Evolutionary conservation across 2,888 invertebrate species (phyloP), one percentile per base, ranked within the genome.

Genomic region (Ophonus ardosiacus): DNA sequence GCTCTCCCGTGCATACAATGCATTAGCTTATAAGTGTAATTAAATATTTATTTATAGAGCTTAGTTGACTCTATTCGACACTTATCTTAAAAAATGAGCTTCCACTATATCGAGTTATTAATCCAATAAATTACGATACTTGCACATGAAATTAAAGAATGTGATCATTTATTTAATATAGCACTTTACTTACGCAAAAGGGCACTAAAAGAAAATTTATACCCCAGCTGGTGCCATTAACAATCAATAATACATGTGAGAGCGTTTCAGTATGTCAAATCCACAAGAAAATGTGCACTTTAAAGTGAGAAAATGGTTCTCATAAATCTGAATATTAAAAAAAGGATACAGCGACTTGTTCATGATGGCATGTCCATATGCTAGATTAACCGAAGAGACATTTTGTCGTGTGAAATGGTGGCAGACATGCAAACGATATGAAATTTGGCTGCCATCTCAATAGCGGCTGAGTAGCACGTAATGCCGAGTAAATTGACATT

Each of bases 211-310:
- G 57, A 18, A 71, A 85, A 85, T 85, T 80, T 85, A 85, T 85
- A 43, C 71, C 38, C 68, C 80, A 85, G n/a, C 85, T 80, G 84
- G 31, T 79, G 38, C 84, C 84, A 85, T 85, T 85, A 85, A 80
- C 85, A 85, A 85, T 85, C 85, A 85, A 85, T 85, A 85, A 85
- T 85, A 85, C 61, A 85, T 85, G 85, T 84, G 78, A 18, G 85
- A 68, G 81, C 71, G 57, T 65, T 76, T 80, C 85, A 80, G 38
- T 79, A 80, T 85, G 85, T 85, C 85, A 85, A 84, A 79, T 57
- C 56, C 57, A n/a, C 78, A 82, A 84, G 84, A 84, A 84, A 83
- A 76, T 76, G 78, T 84, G 84, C 84, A 84, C 84, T 84, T 84
- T 84, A 84, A 84, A 83, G 76, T 74, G 21, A 31, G 84, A 84